A percentile compares a stretch with the other conserved stretches of the same genome.
These are phyloP conservation scores for Copsychus sechellarum DNA, from an alignment of 2,113 vertebrate genomes.

Conservation along the genomic window DNA sequence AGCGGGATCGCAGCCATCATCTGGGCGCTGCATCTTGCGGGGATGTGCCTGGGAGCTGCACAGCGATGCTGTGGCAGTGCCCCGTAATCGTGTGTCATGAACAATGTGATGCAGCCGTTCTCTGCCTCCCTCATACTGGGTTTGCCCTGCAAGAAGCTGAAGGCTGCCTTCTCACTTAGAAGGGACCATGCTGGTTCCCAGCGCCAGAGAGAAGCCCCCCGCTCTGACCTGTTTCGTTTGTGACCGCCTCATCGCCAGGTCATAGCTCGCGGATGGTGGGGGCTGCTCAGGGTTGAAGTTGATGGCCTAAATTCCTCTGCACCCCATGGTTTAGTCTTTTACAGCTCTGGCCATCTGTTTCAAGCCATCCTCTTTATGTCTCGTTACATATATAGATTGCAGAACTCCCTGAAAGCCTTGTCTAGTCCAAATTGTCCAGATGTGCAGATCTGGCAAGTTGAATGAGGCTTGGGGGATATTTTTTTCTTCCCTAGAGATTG, in stretches of 20 bases:
- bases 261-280: neutral
- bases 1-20: conserved; percentile 10
- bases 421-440: neutral
- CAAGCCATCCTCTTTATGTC: neutral
- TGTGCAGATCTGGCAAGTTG: neutral
- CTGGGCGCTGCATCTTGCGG: neutral
- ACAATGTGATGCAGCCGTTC: neutral
- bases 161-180: neutral
- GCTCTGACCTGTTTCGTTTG: neutral
- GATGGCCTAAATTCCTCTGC: neutral
- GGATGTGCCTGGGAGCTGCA: neutral
- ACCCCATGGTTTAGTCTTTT: neutral
- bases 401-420: neutral
- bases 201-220: neutral
- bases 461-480: neutral
- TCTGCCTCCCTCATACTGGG: neutral
- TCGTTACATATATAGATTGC: neutral
- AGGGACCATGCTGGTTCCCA: neutral
- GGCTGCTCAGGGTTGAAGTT: neutral
- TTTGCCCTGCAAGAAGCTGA: neutral
- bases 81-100: neutral
- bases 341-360: neutral
- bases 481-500: neutral
- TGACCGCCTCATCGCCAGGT: neutral
- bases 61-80: neutral